phyloP scores from a whole-genome alignment of 2,797 vertebrate genomes.

The Peromyscus aztecus region DNA sequence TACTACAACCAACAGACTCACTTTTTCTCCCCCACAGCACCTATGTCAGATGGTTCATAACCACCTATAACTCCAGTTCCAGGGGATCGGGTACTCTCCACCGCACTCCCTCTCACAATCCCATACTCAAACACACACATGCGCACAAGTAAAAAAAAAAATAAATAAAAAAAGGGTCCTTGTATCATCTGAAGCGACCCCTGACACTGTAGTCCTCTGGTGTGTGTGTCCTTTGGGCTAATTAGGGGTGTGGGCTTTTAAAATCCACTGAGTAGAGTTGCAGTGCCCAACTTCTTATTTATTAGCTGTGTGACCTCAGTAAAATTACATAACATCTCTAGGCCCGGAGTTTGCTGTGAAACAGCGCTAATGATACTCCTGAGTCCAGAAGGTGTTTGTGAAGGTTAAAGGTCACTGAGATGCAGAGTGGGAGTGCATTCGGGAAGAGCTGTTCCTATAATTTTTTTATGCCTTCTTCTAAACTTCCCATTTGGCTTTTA shows the following conservation, averaged over 20 bases:
- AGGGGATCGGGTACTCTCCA: neutral
- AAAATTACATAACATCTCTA: constrained; percentile 69
- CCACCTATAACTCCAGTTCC: neutral
- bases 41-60: neutral
- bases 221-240: neutral
- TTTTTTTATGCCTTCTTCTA: constrained; percentile 66
- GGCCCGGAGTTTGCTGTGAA: neutral
- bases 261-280: neutral
- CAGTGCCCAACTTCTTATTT: constrained; percentile 34
- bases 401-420: constrained; percentile 60
- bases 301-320: constrained; percentile 71
- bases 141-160: neutral
- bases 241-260: neutral
- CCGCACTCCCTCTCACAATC: neutral
- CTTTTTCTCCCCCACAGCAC: no score
- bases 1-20: no score
- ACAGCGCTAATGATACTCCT: constrained; percentile 17
- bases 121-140: no score
- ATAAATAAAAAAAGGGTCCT: neutral
- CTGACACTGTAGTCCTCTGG: neutral
- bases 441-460: constrained; percentile 62
- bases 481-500: constrained; percentile 70
- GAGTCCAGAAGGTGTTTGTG: constrained; percentile 68
- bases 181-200: neutral
- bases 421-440: constrained; percentile 5